Evolutionary conservation across 2,797 vertebrate genomes (phyloP).

Genomic region (Okamejei kenojei): DNA sequence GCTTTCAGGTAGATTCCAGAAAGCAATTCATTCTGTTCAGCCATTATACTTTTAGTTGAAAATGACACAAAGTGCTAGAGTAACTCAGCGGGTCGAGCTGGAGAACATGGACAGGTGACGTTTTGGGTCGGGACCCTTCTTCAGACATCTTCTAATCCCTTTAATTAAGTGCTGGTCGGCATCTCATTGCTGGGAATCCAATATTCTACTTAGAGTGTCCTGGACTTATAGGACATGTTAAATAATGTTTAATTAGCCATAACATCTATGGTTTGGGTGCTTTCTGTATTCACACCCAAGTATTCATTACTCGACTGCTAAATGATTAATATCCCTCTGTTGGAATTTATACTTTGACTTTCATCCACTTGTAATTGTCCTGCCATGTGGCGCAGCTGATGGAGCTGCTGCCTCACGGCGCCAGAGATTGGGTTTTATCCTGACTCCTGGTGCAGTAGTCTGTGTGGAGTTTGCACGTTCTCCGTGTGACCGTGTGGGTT

Average conservation of each 20-base stretch:
- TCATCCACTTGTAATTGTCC: neutral
- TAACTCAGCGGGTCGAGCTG: too few species aligned
- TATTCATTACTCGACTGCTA: neutral
- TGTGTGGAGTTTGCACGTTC: too few species aligned
- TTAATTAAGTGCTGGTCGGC: neutral
- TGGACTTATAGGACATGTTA: too few species aligned
- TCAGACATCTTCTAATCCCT: neutral
- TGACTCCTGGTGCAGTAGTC: too few species aligned
- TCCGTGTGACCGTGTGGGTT: too few species aligned
- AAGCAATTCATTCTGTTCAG: neutral
- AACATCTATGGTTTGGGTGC: neutral
- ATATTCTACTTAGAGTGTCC: neutral
- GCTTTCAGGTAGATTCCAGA: constrained; percentile 1
- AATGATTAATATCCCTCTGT: neutral
- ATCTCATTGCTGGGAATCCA: neutral
- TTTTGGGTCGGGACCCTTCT: too few species aligned
- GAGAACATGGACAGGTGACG: too few species aligned
- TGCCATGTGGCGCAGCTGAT: neutral
- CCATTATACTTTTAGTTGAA: neutral
- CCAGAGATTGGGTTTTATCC: too few species aligned
- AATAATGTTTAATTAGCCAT: neutral
- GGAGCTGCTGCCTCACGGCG: too few species aligned
- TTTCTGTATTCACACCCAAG: neutral
- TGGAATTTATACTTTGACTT: neutral
- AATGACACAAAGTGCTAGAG: too few species aligned